Conservation (phyloP, 2,888 invertebrate species). For the Eupsilia transversa region DNA sequence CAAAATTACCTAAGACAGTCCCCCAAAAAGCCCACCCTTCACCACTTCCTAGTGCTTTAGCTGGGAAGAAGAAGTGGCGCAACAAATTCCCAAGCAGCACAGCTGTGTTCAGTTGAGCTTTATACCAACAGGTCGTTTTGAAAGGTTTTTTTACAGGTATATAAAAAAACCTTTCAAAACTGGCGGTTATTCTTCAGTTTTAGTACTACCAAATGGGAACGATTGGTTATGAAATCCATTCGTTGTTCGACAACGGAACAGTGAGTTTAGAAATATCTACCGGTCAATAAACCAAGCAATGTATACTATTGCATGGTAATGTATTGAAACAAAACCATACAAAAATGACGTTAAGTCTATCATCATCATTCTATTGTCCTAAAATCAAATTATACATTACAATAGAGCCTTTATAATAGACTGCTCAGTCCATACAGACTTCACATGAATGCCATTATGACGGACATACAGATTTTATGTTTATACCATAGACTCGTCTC, state of each 20-base stretch:
- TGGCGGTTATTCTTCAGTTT: not conserved
- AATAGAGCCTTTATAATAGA: constrained; percentile 46
- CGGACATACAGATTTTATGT: constrained; percentile 69
- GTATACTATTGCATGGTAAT: constrained; percentile 7
- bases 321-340: constrained; percentile 32
- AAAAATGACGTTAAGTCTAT: constrained; percentile 18
- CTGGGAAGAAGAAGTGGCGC: too few species aligned
- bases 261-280: not conserved
- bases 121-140: too few species aligned
- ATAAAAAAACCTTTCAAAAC: too few species aligned
- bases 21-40: too few species aligned
- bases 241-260: not conserved
- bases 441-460: constrained; percentile 66
- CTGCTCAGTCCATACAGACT: constrained; percentile 50
- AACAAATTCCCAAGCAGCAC: too few species aligned
- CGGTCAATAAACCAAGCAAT: not conserved
- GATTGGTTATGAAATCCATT: not conserved
- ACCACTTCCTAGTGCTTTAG: too few species aligned
- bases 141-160: not conserved
- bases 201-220: not conserved
- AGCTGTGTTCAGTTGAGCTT: too few species aligned
- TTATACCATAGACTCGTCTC: constrained; percentile 72
- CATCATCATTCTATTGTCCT: constrained; percentile 41
- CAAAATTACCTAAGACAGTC: too few species aligned
- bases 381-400: constrained; percentile 58